Evolutionary conservation across 2,113 vertebrate species (phyloP), one percentile per base, ranked within the genome.

Genomic region (Lepisosteus osseus): DNA sequence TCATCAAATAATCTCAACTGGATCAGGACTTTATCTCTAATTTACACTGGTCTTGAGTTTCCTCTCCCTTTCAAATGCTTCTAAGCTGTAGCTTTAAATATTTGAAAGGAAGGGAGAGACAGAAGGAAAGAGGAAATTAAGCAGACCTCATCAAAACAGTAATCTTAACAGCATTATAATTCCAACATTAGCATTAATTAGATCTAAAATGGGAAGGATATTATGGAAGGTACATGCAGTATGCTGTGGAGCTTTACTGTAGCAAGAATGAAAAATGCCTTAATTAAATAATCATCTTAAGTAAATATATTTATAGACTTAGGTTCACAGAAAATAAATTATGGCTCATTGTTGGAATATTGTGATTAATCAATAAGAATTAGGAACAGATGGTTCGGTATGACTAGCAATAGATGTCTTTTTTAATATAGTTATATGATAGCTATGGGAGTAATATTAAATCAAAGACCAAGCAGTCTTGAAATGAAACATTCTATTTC

Each of bases 271-370:
- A 85, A 88, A 90, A 91, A 87, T 81, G 64, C 68, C 47, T 86
- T 86, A 89, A 91, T 90, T 85, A 86, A 90, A 84, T 87, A 85
- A 88, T 91, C 76, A 81, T 84, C 74, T 78, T 51, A 55, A 83
- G 83, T 86, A 90, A 90, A 89, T 88, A 89, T 83, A 87, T 88
- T 90, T 86, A 86, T 82, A 82, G 88, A 76, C 78, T 71, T 70
- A 56, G 76, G 0, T 71, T 70, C 72, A 68, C 7, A 63, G 66
- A 68, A 80, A 79, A 76, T 85, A 74, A 63, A 45, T 17, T 74
- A 15, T 89, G 85, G 88, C 88, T 83, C 86, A 87, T 84, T 82
- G 77, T 82, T 77, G 77, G 75, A 82, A 80, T 70, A 74, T 74
- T 61, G 3, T 76, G 86, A 74, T 82, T 76, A 85, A 87, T 89